Conservation (phyloP, 2,113 vertebrate species). For the Hirundichthys speculiger region DNA sequence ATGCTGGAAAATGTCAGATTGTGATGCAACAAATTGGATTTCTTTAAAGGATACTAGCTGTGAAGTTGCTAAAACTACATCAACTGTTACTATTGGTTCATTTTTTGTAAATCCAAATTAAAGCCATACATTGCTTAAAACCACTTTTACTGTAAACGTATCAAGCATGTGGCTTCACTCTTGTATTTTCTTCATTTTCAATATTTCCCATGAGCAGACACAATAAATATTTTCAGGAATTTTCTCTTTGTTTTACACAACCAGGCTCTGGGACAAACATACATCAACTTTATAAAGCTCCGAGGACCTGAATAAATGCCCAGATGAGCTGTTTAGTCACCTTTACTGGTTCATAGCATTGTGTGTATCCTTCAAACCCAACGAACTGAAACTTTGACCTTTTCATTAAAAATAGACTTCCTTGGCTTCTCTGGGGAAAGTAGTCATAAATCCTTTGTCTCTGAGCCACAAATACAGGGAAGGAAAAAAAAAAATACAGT, state of each 20-base stretch:
- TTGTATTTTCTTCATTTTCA: background rate
- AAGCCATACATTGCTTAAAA: too few relatives aligned
- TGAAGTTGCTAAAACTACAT: too few relatives aligned
- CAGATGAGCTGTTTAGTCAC: background rate
- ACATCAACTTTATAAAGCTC: slow-evolving; percentile 35
- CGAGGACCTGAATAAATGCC: slow-evolving; percentile 3
- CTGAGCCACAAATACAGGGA: too few relatives aligned
- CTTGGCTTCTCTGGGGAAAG: slow-evolving; percentile 9
- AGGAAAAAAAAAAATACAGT: background rate
- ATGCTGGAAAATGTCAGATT: too few relatives aligned
- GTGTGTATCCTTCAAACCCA: background rate
- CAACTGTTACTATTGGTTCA: background rate
- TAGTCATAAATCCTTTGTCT: background rate
- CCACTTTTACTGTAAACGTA: too few relatives aligned
- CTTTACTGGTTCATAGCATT: background rate
- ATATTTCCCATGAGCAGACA: slow-evolving; percentile 8
- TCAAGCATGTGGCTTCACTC: too few relatives aligned
- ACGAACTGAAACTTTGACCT: slow-evolving; percentile 30
- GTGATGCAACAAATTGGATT: too few relatives aligned
- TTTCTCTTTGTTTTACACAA: background rate
- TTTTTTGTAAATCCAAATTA: background rate
- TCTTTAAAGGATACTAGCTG: too few relatives aligned
- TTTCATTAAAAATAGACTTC: slow-evolving; percentile 34
- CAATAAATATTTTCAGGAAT: slow-evolving; percentile 20
- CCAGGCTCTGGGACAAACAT: slow-evolving; percentile 21